Conservation (phyloP, 2,797 vertebrate genomes). For the Rhyacichthys aspro region DNA sequence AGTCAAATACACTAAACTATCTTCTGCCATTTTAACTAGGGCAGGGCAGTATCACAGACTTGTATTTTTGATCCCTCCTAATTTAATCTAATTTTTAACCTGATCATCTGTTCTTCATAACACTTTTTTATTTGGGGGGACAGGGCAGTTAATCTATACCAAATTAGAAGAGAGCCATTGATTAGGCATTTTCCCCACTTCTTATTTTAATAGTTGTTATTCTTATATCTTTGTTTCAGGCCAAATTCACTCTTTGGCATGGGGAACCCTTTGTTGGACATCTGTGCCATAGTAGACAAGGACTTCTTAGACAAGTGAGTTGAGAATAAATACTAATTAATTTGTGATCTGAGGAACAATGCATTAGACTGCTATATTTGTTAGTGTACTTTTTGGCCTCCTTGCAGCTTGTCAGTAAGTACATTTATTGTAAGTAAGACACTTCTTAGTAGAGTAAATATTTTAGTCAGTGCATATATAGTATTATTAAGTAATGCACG, state of each 20-base stretch:
- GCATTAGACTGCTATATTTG: neutral
- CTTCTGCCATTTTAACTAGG: neutral
- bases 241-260: slow-evolving; percentile 96
- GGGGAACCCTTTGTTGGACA: slow-evolving; percentile 98
- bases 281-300: slow-evolving; percentile 94
- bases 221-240: slow-evolving; percentile 77
- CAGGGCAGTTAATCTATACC: neutral
- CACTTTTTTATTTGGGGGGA: neutral
- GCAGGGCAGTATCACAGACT: neutral
- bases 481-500: neutral
- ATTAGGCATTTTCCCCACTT: neutral
- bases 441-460: neutral
- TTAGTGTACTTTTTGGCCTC: too few species aligned
- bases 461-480: too few species aligned
- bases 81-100: neutral
- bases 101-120: neutral
- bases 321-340: slow-evolving; percentile 3
- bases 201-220: slow-evolving; percentile 17
- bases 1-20: neutral
- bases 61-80: neutral
- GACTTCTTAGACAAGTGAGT: slow-evolving; percentile 98
- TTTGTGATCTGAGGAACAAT: neutral
- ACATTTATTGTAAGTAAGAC: neutral
- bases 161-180: too few species aligned
- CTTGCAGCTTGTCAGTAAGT: neutral